Percentiles rank a stretch among this genome's conserved stretches.
Evolutionary conservation across 1,140 invertebrate genomes (phyloP).

Genomic region (Tribolium castaneum): DNA sequence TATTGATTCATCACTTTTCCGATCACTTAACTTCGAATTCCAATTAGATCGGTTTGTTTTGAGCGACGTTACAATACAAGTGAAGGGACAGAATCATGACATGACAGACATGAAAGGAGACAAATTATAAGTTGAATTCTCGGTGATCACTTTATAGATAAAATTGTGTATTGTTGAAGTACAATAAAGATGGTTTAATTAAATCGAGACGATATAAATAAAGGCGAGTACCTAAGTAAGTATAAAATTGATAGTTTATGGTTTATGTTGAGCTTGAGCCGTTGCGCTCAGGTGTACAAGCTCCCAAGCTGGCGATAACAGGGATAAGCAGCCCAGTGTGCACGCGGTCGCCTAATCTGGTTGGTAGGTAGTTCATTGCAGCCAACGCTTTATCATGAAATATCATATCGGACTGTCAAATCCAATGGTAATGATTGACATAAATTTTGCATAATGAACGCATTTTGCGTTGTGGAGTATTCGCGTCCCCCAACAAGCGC

Average conservation of each 20-base stretch:
- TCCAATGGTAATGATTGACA: slow-evolving; percentile 65
- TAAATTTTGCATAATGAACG: slow-evolving; percentile 64
- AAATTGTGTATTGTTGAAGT: not conserved
- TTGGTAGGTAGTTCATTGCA: slow-evolving; percentile 60
- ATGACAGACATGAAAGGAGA: slow-evolving; percentile 29
- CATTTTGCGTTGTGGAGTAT: slow-evolving; percentile 56
- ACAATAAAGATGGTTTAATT: not conserved
- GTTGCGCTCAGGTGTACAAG: slow-evolving; percentile 60
- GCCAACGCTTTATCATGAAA: slow-evolving; percentile 60
- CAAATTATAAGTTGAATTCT: slow-evolving; percentile 13
- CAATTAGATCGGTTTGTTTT: slow-evolving; percentile 34
- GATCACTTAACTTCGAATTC: slow-evolving; percentile 10
- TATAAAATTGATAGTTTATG: slow-evolving; percentile 47
- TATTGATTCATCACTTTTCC: not conserved
- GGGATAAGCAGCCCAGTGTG: slow-evolving; percentile 61
- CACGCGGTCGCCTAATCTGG: slow-evolving; percentile 59
- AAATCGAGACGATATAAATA: slow-evolving; percentile 13
- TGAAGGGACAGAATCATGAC: slow-evolving; percentile 22
- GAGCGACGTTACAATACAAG: slow-evolving; percentile 24
- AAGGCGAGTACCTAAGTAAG: not conserved
- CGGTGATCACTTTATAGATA: not conserved
- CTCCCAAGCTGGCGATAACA: slow-evolving; percentile 63
- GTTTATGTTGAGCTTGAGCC: slow-evolving; percentile 40
- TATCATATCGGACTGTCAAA: slow-evolving; percentile 63
- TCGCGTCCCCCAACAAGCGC: slow-evolving; percentile 49